Evolutionary conservation across 1,140 invertebrate genomes (phyloP).

Genomic region (Cydia pomonella): DNA sequence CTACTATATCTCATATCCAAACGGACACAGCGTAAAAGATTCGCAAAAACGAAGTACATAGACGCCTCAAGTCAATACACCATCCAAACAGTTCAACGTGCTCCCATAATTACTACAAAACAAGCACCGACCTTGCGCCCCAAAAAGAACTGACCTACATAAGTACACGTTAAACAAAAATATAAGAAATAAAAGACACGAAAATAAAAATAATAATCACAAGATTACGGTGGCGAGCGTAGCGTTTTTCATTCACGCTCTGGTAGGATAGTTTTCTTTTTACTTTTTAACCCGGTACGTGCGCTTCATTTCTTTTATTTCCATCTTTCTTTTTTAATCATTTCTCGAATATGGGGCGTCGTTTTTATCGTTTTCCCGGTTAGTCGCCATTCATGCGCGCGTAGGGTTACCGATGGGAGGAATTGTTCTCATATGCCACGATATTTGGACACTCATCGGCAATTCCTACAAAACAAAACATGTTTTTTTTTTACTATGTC

Average conservation of each 20-base stretch:
- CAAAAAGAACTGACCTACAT: constrained; percentile 78
- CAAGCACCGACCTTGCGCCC: constrained; percentile 67
- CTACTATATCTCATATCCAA: not conserved
- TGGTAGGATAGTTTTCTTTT: constrained; percentile 66
- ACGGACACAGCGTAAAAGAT: not conserved
- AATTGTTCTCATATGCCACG: not conserved
- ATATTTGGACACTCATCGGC: not conserved
- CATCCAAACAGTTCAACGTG: constrained; percentile 13
- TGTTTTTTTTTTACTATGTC: too few relatives aligned
- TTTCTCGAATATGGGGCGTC: constrained; percentile 78
- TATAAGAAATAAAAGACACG: constrained; percentile 69
- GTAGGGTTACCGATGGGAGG: constrained; percentile 33
- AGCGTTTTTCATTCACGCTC: constrained; percentile 77
- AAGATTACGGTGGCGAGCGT: constrained; percentile 72
- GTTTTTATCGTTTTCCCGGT: constrained; percentile 76
- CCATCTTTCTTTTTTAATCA: constrained; percentile 73
- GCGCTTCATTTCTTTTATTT: constrained; percentile 54
- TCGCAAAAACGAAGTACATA: not conserved
- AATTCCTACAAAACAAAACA: not conserved
- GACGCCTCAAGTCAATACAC: constrained; percentile 2
- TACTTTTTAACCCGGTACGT: constrained; percentile 73
- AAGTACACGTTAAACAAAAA: constrained; percentile 62
- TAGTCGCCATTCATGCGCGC: constrained; percentile 62
- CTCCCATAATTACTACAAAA: constrained; percentile 40
- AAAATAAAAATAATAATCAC: constrained; percentile 77